phyloP scores from a whole-genome alignment of 1,140 invertebrate genomes.

The Nylanderia fulva region DNA sequence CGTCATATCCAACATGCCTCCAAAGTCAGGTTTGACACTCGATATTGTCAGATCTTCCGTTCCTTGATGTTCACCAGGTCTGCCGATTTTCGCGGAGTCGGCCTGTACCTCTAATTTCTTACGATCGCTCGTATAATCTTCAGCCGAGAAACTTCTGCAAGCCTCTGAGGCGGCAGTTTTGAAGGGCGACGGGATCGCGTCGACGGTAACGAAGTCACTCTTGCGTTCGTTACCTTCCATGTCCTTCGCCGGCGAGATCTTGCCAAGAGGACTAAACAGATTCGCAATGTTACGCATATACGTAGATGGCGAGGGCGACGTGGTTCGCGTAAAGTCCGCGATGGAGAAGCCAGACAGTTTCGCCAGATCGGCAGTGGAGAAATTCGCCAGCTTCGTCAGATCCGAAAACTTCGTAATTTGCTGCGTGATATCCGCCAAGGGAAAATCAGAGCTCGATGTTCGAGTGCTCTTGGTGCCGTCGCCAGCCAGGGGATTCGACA shows the following conservation, averaged over 20 bases:
- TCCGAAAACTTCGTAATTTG: conserved; percentile 81
- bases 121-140: conserved; percentile 78
- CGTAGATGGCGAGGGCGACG: conserved; percentile 80
- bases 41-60: conserved; percentile 81
- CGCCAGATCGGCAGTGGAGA: conserved; percentile 80
- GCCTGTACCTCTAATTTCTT: conserved; percentile 78
- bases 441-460: conserved; percentile 77
- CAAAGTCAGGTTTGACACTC: conserved; percentile 78
- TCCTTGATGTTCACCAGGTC: conserved; percentile 75
- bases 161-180: conserved; percentile 73
- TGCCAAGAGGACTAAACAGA: conserved; percentile 81
- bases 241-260: conserved; percentile 72
- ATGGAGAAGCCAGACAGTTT: conserved; percentile 83
- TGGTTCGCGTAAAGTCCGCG: conserved; percentile 82
- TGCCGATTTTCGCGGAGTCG: conserved; percentile 71
- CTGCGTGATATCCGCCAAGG: conserved; percentile 81
- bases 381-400: conserved; percentile 78
- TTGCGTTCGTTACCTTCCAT: conserved; percentile 76
- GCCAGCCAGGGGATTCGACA: conserved; percentile 65
- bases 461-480: conserved; percentile 74
- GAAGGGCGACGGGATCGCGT: conserved; percentile 73
- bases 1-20: conserved; percentile 82
- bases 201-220: conserved; percentile 76
- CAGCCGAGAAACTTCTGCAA: conserved; percentile 68
- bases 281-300: conserved; percentile 84